A percentile compares a stretch with the other conserved stretches of the same genome.
These are phyloP conservation scores for Conops quadrifasciatus DNA, from an alignment of 2,888 invertebrate species.

Conservation along the genomic window DNA sequence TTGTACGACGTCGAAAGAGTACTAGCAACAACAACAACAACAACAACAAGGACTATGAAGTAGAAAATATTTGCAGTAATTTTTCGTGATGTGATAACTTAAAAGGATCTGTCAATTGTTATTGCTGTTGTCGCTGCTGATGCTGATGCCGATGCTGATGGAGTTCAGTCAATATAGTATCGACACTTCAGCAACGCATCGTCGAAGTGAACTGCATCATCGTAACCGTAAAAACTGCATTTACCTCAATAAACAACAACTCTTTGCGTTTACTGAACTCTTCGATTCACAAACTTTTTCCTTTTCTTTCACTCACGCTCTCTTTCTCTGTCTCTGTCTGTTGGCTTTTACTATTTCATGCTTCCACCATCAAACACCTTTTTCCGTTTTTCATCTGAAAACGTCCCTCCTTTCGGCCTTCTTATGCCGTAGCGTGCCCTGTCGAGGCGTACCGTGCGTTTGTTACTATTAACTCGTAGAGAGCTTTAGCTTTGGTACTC, in stretches of 20 bases:
- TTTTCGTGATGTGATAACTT: conserved; percentile 22
- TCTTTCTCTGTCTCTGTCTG: not conserved
- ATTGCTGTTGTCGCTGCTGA: not conserved
- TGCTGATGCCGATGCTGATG: conserved; percentile 4
- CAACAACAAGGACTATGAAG: not conserved
- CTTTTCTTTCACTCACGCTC: not conserved
- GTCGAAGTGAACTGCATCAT: no score
- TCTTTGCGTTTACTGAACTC: not conserved
- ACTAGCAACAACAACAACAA: not conserved
- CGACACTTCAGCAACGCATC: not conserved
- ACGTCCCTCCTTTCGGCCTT: not conserved
- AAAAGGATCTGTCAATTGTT: conserved; percentile 17
- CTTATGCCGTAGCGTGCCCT: not conserved
- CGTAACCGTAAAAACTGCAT: not conserved
- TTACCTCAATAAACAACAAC: not conserved
- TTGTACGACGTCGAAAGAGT: no score
- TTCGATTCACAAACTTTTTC: no score
- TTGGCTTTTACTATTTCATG: no score
- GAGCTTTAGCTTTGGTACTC: not conserved
- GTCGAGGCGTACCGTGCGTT: no score
- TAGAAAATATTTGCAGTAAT: conserved; percentile 20
- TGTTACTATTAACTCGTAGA: not conserved
- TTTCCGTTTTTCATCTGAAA: no score
- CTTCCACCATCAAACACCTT: no score
- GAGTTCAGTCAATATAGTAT: conserved; percentile 1